phyloP scores from a whole-genome alignment of 2,888 invertebrate genomes.

The Phaedon cochleariae region DNA sequence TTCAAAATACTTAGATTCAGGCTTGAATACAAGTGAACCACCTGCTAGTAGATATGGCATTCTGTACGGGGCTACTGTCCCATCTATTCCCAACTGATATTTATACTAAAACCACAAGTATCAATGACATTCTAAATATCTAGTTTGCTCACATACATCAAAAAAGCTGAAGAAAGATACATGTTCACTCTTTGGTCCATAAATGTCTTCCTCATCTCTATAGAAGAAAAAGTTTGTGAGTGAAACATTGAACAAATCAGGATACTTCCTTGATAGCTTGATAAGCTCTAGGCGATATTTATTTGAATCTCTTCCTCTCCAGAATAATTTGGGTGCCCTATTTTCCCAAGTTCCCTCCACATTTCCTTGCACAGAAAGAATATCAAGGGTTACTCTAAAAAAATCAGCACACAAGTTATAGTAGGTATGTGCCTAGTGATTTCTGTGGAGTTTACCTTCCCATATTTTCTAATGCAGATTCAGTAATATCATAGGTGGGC shows the following conservation, averaged over 20 bases:
- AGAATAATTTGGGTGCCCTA: constrained; percentile 81
- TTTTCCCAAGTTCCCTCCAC: constrained; percentile 75
- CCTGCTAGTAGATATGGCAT: constrained; percentile 91
- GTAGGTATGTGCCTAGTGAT: neutral
- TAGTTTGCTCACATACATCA: constrained; percentile 74
- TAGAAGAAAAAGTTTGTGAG: constrained; percentile 98
- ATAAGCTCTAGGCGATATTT: constrained; percentile 84
- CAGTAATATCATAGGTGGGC: constrained; percentile 95
- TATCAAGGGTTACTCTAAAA: constrained; percentile 81
- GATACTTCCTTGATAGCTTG: constrained; percentile 76
- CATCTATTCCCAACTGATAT: constrained; percentile 94
- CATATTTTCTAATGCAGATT: constrained; percentile 92
- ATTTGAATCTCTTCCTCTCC: constrained; percentile 94
- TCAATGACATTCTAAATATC: no score
- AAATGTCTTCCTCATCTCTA: constrained; percentile 80
- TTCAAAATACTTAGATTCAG: constrained; percentile 93
- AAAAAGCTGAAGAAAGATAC: constrained; percentile 94
- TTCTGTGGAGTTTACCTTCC: constrained; percentile 72
- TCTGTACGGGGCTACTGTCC: constrained; percentile 95
- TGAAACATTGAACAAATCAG: constrained; percentile 87
- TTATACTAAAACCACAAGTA: constrained; percentile 88
- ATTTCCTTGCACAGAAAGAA: constrained; percentile 88
- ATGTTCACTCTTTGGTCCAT: constrained; percentile 86
- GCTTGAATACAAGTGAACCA: constrained; percentile 88
- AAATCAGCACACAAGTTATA: neutral